A percentile compares a stretch with the other conserved stretches of the same genome.
These are phyloP conservation scores for Staurois parvus DNA, from an alignment of 2,797 vertebrate species.

Conservation along the genomic window DNA sequence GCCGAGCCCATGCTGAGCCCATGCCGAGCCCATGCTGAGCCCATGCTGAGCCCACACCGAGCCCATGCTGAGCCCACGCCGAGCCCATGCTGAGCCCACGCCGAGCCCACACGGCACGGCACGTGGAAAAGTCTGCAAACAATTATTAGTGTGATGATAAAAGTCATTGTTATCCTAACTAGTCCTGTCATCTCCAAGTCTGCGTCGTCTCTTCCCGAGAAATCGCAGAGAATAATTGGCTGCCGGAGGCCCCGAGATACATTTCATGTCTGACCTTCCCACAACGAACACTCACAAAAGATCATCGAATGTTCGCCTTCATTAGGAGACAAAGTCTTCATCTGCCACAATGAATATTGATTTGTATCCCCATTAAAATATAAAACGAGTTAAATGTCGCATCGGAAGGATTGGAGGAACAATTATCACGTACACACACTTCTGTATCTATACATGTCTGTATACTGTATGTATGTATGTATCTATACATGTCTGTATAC, in stretches of 20 bases:
- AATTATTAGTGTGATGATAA: conserved; percentile 9
- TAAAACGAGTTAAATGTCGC: background rate
- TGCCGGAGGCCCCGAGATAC: conserved; percentile 13
- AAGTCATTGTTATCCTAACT: background rate
- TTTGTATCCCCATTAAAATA: conserved; percentile 34
- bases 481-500: too few species aligned
- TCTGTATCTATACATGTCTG: background rate
- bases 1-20: too few species aligned
- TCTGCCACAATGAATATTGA: conserved; percentile 36
- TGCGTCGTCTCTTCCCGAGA: conserved; percentile 6
- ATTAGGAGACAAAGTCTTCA: conserved; percentile 42
- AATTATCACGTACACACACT: background rate
- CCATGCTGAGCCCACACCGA: too few species aligned
- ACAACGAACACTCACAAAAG: conserved; percentile 25
- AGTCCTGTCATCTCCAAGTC: conserved; percentile 29
- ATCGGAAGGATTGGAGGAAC: too few species aligned
- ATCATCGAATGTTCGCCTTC: conserved; percentile 37
- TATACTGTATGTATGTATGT: background rate
- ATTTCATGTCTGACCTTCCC: conserved; percentile 39
- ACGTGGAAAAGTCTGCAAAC: background rate
- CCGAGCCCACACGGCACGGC: background rate
- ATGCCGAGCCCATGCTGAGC: too few species aligned
- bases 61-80: too few species aligned
- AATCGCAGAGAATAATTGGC: conserved; percentile 31
- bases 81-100: too few species aligned